phyloP scores from a whole-genome alignment of 2,113 vertebrate genomes.

The Oplegnathus fasciatus region DNA sequence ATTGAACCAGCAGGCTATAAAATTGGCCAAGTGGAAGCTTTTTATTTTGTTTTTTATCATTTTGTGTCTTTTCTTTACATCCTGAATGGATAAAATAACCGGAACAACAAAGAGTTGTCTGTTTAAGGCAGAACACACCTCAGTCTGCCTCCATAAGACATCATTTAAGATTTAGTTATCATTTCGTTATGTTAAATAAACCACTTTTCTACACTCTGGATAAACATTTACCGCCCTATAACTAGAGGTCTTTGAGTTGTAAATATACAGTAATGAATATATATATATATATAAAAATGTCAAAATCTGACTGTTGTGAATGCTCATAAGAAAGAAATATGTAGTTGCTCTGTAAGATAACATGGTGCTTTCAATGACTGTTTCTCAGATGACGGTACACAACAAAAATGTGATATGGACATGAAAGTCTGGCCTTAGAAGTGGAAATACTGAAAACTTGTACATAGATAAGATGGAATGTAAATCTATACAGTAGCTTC shows the following conservation, averaged over 20 bases:
- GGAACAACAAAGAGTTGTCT: not conserved
- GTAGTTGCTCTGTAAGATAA: constrained; percentile 48
- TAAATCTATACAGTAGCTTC: constrained; percentile 56
- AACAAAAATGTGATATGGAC: constrained; percentile 15
- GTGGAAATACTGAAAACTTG: constrained; percentile 50
- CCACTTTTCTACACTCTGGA: not conserved
- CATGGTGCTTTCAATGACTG: constrained; percentile 64
- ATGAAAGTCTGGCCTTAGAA: constrained; percentile 47
- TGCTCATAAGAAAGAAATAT: constrained; percentile 33
- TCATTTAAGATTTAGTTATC: constrained; percentile 10
- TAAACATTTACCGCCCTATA: constrained; percentile 48
- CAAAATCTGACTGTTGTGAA: constrained; percentile 46
- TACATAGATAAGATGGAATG: constrained; percentile 70
- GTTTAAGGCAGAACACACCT: constrained; percentile 1
- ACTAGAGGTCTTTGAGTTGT: constrained; percentile 62
- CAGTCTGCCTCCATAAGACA: not conserved
- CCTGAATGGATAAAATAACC: constrained; percentile 1
- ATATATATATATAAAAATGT: no score
- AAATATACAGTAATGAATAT: constrained; percentile 52
- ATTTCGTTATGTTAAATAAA: constrained; percentile 6
- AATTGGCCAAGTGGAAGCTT: constrained; percentile 11
- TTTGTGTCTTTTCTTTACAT: not conserved
- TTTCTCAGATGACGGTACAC: constrained; percentile 40
- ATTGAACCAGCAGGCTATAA: constrained; percentile 16
- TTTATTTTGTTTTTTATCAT: constrained; percentile 1